Conservation (phyloP, 2,113 vertebrate genomes). For the Gobiocypris rarus region DNA sequence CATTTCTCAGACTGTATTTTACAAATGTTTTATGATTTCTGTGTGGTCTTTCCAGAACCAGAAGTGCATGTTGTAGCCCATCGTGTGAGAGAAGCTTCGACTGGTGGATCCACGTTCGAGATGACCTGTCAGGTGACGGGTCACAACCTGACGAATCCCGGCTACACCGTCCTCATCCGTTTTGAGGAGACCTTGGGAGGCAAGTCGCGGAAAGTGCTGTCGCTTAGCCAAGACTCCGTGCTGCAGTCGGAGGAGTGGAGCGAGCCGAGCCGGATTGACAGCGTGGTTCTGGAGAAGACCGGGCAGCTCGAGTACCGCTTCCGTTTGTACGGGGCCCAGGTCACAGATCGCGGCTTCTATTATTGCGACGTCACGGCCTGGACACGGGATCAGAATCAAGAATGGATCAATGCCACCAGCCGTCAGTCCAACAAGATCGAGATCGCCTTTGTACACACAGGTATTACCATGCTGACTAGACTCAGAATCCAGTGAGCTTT, state of each 20-base stretch:
- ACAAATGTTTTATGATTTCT: background rate
- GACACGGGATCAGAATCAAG: constrained; percentile 79
- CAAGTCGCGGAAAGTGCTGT: constrained; percentile 81
- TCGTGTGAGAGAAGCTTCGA: constrained; percentile 81
- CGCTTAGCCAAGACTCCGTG: constrained; percentile 85
- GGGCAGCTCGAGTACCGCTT: constrained; percentile 88
- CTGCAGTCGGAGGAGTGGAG: constrained; percentile 84
- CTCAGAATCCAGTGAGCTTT: background rate
- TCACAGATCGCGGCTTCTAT: constrained; percentile 87
- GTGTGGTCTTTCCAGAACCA: constrained; percentile 48
- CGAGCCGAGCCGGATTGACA: constrained; percentile 81
- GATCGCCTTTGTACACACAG: constrained; percentile 88
- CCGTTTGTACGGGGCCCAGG: constrained; percentile 86
- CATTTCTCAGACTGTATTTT: background rate
- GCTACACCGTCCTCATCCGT: constrained; percentile 87
- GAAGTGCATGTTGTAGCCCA: constrained; percentile 69
- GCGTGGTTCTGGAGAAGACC: constrained; percentile 87
- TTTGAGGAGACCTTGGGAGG: constrained; percentile 76
- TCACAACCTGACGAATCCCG: constrained; percentile 84
- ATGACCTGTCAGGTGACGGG: constrained; percentile 87
- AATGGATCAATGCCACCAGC: constrained; percentile 82
- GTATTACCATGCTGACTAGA: constrained; percentile 66
- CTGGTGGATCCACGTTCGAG: constrained; percentile 92
- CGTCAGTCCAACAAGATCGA: constrained; percentile 84
- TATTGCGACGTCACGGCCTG: constrained; percentile 89